Conservation (phyloP, 35 echinoderm and acorn worm species). For the Ophioderma brevispina region DNA sequence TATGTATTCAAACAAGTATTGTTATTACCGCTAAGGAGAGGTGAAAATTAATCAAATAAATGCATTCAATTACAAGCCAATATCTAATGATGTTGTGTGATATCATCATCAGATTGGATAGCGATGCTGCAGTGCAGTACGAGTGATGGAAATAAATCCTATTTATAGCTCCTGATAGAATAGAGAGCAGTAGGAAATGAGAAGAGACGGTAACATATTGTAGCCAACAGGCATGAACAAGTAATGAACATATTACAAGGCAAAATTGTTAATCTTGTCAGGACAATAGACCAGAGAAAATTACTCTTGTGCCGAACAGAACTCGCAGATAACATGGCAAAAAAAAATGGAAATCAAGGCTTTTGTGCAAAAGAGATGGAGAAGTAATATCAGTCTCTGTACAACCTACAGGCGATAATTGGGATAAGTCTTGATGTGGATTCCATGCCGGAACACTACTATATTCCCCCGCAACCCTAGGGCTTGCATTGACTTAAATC, state of each 20-base stretch:
- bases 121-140: no score
- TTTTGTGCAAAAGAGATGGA: not conserved
- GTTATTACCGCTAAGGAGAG: no score
- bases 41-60: no score
- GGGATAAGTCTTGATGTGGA: not conserved
- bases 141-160: not conserved
- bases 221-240: not conserved
- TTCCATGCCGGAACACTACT: slow-evolving; percentile 1
- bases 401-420: not conserved
- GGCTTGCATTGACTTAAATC: slow-evolving; percentile 5
- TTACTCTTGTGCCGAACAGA: not conserved
- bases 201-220: not conserved
- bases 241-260: slow-evolving; percentile 14
- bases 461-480: not conserved
- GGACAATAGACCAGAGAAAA: slow-evolving; percentile 5
- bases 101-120: no score
- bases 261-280: slow-evolving; percentile 3
- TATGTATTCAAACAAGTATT: no score
- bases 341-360: slow-evolving; percentile 5
- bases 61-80: no score
- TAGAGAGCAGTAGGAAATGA: not conserved
- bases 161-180: slow-evolving; percentile 1
- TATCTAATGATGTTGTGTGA: no score
- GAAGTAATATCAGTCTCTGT: slow-evolving; percentile 5
- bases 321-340: not conserved